Base-by-base conservation (phyloP, 2,797 vertebrate genomes). In the Rhabdophis nuchalis region DNA sequence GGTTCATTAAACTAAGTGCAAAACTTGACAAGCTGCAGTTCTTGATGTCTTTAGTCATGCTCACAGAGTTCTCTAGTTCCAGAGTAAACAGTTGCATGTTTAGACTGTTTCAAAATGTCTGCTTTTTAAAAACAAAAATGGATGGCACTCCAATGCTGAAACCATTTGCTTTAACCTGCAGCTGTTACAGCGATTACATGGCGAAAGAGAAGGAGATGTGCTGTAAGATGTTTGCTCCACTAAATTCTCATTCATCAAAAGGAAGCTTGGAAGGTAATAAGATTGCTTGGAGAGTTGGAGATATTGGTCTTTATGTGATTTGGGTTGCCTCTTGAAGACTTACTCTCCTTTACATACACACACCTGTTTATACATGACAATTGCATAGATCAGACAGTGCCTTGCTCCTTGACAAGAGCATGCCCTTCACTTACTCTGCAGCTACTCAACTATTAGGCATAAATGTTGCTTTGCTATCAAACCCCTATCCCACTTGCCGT, bases 131-230 rank as follows among this genome's bases (percentile, higher is more conserved):
- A 85, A 53, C 56, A 58, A 54, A 53, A 53, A n/a, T 64, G 20
- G 18, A 56, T 46, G 60, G 61, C 86, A 88, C 11, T 5, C 53
- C 36, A 0, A 0, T 68, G 86, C 23, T n/a, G 12, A 41, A 7
- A 3, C 64, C 27, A 46, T 89, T 16, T 94, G 89, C 89, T 96
- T 54, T 95, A 0, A 89, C 93, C 91, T 93, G 32, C 95, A 98
- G 98, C 7, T 96, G 46, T 92, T 97, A 97, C 94, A 93, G 52
- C 68, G 92, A 96, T 72, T 97, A 97, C 82, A 0, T 85, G 91
- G 93, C 95, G 10, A 95, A 94, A 93, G 95, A 98, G 95, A 97
- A 95, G 36, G 96, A 97, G 68, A 97, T 97, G 96, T 98, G 97
- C 93, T 90, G 92, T 94, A 96, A 95, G 5, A 98, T 98, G 97